Evolutionary conservation across 1,140 invertebrate species (phyloP), one percentile per base, ranked within the genome.

Genomic region (Drosophila micromelanica): DNA sequence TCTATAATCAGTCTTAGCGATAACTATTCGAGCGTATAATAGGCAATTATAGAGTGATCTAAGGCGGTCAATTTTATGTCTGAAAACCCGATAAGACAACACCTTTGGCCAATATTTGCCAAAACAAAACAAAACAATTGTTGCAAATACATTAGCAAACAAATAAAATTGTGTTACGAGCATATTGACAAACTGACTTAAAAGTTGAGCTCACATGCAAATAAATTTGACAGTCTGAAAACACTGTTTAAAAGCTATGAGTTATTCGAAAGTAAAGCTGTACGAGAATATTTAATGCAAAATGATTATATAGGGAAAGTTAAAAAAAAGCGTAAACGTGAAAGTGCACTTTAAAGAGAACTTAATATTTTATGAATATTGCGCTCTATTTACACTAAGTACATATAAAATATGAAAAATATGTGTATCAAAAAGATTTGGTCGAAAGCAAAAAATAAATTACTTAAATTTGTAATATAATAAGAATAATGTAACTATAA

Each of bases 11-110:
- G 45, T 7, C 12, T 48, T 9, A 40, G 54, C 73, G 70, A 81
- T 76, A 78, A 68, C 57, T 23, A 52, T 69, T 74, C 42, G 73
- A 74, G 69, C 56, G 42, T 73, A 67, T 73, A 65, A 70, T 69
- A 43, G 55, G 27, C 67, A 82, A 79, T 82, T 79, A 84, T 61
- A 52, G 30, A 68, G 43, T 77, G 55, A 81, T 76, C 64, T 67
- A 54, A 45, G 42, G 13, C 46, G 12, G 30, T 56, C 51, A 15
- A 63, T 43, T 63, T 27, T 17, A 20, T 37, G 27, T 30, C 46
- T 23, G 30, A 45, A 20, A 7, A 6, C 9, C 2, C 3, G 37
- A 59, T 59, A 68, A 48, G 52, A 13, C 35, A 69, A 69, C 40
- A 55, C 5, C 40, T 63, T 45, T 3, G 11, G 15, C 38, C 54